phyloP scores from a whole-genome alignment of 2,888 invertebrate species.

The Napeogenes inachia region DNA sequence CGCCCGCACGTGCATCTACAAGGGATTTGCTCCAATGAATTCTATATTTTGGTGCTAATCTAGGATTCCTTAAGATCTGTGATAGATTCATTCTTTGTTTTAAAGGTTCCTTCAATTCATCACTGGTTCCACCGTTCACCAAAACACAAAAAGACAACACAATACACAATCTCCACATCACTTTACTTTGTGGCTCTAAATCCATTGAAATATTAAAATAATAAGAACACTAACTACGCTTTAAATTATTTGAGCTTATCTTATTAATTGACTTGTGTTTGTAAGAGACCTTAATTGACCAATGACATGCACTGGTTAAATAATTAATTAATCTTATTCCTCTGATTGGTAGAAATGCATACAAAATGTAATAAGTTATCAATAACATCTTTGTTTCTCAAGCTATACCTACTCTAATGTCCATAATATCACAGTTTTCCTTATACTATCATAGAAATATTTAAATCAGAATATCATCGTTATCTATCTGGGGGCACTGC shows the following conservation, averaged over 20 bases:
- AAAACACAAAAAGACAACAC: slow-evolving; percentile 9
- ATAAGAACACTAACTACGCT: slow-evolving; percentile 4
- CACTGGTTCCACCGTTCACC: background rate
- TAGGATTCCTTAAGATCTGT: background rate
- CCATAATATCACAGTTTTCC: no score
- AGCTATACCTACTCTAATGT: no score
- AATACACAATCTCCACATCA: slow-evolving; percentile 12
- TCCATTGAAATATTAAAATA: background rate
- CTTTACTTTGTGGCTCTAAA: background rate
- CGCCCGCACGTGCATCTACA: slow-evolving; percentile 1
- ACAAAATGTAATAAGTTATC: slow-evolving; percentile 10
- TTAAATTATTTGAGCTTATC: slow-evolving; percentile 12
- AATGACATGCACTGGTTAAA: slow-evolving; percentile 12
- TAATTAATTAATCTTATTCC: slow-evolving; percentile 11
- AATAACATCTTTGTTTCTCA: background rate
- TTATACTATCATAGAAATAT: no score
- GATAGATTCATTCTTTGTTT: background rate
- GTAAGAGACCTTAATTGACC: slow-evolving; percentile 11
- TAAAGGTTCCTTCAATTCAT: slow-evolving; percentile 7
- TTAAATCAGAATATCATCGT: no score
- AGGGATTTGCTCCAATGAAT: background rate
- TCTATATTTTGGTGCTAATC: background rate
- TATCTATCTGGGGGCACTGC: no score
- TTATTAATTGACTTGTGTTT: background rate
- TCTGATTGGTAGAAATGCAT: slow-evolving; percentile 19